Evolutionary conservation across 2,113 vertebrate genomes (phyloP), one percentile per base, ranked within the genome.

Genomic region (Oreochromis spilurus): DNA sequence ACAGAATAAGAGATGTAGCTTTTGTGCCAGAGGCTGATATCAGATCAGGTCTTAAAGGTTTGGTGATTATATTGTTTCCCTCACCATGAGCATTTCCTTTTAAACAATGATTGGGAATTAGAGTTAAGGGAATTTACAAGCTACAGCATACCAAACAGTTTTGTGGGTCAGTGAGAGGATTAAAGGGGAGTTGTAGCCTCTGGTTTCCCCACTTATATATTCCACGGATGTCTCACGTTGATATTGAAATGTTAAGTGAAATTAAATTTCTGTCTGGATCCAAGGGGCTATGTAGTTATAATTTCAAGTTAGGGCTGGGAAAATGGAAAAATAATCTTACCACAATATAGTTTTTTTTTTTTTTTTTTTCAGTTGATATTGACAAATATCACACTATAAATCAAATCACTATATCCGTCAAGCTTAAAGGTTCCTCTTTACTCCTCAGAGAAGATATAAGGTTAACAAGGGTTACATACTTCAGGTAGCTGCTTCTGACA

Each of bases 81-180:
- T 85, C 85, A 85, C 83, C 78, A 67, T 53, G 58, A 87, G 31
- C 88, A 48, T 62, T 85, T 88, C 81, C 88, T 81, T 85, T 87
- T 45, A 36, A 85, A 87, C 81, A 58, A 14, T 34, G 72, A 87
- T 62, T 57, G 45, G 53, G 81, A 82, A 88, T 81, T 65, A 58
- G 45, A 50, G 17, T n/a, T 77, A 31, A 50, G 45, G 79, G 75
- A 89, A 31, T 79, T 50, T 52, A 40, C 45, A 77, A 52, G 26
- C 45, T 50, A 34, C 72, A 57, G 82, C 19, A 58, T 84, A 62
- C 82, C 54, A 87, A 85, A 84, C 45, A 83, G 29, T 48, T 58
- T 50, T 24, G 19, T 72, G 82, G 82, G 38, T 89, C 57, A 52
- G 43, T 24, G 81, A 83, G n/a, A 54, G 21, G 10, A 29, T 53